These are phyloP conservation scores for Equus przewalskii DNA, from an alignment of 2,113 vertebrate genomes.

Conservation along the genomic window DNA sequence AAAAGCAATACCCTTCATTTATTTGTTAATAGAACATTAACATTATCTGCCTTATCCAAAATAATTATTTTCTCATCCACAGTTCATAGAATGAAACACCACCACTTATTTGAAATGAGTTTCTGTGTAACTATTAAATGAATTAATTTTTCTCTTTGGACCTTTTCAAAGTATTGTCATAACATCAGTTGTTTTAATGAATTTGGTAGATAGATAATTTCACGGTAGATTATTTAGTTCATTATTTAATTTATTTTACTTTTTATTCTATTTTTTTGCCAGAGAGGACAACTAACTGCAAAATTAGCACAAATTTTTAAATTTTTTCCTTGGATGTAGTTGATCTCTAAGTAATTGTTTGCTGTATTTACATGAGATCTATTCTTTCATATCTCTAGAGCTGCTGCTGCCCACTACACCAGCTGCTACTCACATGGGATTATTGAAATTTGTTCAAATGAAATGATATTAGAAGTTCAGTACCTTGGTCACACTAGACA, in stretches of 20 bases:
- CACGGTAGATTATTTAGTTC: background rate
- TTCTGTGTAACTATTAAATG: background rate
- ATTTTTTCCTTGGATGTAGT: background rate
- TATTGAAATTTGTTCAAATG: slow-evolving; percentile 35
- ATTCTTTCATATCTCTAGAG: background rate
- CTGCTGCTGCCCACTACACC: background rate
- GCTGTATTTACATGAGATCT: background rate
- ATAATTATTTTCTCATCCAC: background rate
- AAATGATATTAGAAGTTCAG: background rate
- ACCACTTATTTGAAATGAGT: slow-evolving; percentile 43
- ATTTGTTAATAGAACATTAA: background rate
- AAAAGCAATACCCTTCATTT: background rate
- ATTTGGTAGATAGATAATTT: background rate
- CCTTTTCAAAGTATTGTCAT: background rate
- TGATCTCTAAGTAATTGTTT: background rate
- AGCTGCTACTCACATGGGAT: background rate
- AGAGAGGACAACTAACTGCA: background rate
- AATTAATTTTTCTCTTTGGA: background rate
- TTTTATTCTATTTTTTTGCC: background rate
- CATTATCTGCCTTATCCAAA: slow-evolving; percentile 28
- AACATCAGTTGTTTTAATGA: slow-evolving; percentile 8
- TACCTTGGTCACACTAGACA: background rate
- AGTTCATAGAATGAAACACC: background rate
- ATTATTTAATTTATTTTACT: background rate
- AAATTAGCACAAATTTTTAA: background rate